Conservation (phyloP, 2,113 vertebrate genomes). For the Galbula dea region DNA sequence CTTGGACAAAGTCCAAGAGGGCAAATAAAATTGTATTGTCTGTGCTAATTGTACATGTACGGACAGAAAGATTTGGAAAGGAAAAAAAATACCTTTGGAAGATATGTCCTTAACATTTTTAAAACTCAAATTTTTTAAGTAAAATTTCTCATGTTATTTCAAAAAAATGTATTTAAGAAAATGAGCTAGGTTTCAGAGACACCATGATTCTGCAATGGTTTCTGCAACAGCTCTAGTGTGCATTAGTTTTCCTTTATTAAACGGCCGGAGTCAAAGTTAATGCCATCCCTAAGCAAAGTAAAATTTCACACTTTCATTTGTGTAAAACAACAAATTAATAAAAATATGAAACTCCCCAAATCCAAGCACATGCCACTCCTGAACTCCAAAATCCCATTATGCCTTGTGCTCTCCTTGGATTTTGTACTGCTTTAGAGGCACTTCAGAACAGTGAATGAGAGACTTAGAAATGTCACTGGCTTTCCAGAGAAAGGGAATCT, state of each 20-base stretch:
- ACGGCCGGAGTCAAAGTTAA: background rate
- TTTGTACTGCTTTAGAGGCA: background rate
- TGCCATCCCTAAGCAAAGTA: background rate
- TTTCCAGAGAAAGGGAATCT: background rate
- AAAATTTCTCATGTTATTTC: background rate
- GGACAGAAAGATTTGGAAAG: background rate
- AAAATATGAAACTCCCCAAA: background rate
- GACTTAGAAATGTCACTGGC: background rate
- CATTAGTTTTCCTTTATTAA: background rate
- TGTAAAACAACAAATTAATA: conserved; percentile 26
- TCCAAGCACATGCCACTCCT: background rate
- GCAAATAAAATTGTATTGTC: background rate
- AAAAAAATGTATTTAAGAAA: background rate
- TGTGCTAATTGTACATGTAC: background rate
- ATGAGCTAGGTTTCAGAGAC: background rate
- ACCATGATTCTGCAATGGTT: background rate
- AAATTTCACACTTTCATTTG: background rate
- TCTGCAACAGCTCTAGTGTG: background rate
- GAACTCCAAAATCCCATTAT: background rate
- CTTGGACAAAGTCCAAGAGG: background rate
- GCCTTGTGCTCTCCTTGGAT: background rate
- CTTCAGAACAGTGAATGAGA: background rate
- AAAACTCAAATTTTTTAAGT: background rate
- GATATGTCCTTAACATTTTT: background rate
- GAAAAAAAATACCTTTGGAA: background rate